These are phyloP conservation scores for Gallirallus australis DNA, from an alignment of 2,797 vertebrate species.

Conservation along the genomic window DNA sequence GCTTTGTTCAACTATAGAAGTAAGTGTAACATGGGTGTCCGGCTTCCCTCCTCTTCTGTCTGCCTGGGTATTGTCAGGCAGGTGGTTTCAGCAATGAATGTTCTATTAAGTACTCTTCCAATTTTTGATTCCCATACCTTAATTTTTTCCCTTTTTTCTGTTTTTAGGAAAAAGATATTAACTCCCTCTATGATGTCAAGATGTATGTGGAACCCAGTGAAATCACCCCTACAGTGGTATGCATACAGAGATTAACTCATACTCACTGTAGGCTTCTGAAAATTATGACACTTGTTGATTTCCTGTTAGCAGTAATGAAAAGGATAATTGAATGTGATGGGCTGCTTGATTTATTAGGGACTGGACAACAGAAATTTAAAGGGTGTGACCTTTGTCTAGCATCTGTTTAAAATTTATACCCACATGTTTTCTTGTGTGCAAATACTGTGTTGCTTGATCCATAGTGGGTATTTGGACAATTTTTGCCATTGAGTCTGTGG, in stretches of 20 bases:
- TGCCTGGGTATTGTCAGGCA: neutral
- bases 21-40: neutral
- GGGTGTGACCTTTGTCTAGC: neutral
- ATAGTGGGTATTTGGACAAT: neutral
- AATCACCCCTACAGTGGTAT: slow-evolving; percentile 90
- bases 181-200: slow-evolving; percentile 89
- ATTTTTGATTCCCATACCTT: neutral
- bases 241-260: neutral
- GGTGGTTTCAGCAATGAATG: neutral
- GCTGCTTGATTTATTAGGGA: neutral
- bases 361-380: neutral
- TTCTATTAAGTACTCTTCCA: neutral
- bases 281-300: neutral
- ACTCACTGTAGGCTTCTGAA: neutral
- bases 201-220: slow-evolving; percentile 95
- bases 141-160: neutral
- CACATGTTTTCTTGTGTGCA: neutral
- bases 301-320: neutral
- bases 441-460: neutral
- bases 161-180: slow-evolving; percentile 87
- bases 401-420: neutral
- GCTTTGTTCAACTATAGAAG: neutral
- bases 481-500: neutral
- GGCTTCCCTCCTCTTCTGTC: neutral
- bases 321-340: neutral